phyloP scores from a whole-genome alignment of 2,888 invertebrate species.

The Trilocha varians region DNA sequence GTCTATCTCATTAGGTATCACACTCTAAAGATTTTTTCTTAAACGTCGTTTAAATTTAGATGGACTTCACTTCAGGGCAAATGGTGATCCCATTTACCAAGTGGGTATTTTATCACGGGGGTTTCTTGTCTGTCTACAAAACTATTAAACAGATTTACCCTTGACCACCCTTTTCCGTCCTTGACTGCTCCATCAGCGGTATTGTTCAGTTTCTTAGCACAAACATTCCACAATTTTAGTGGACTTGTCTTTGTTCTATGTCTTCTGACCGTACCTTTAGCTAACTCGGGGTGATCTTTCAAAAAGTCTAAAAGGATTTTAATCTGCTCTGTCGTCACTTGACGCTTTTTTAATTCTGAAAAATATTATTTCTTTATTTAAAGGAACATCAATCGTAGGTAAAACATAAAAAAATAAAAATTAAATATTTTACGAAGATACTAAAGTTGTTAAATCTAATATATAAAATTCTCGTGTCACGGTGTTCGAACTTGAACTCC shows the following conservation, averaged over 20 bases:
- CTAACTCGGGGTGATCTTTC: conserved; percentile 36
- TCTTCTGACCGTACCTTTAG: conserved; percentile 34
- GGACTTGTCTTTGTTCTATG: conserved; percentile 37
- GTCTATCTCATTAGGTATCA: too few relatives aligned
- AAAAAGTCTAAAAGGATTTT: conserved; percentile 37
- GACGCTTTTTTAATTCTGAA: conserved; percentile 28
- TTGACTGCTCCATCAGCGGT: conserved; percentile 32
- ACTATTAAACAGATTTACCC: conserved; percentile 27
- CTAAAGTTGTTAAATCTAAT: too few relatives aligned
- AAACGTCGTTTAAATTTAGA: too few relatives aligned
- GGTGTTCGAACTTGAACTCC: too few relatives aligned
- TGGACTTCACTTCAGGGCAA: too few relatives aligned
- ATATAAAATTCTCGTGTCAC: too few relatives aligned
- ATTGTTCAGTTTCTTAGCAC: conserved; percentile 37
- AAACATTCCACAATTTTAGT: conserved; percentile 38
- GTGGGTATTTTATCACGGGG: background rate
- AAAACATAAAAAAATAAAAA: too few relatives aligned
- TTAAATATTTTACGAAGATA: too few relatives aligned
- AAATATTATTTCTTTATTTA: too few relatives aligned
- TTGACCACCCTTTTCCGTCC: conserved; percentile 52
- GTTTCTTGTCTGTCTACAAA: background rate
- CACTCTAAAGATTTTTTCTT: too few relatives aligned
- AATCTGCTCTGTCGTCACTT: conserved; percentile 37
- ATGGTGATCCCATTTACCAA: too few relatives aligned
- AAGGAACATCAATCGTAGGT: too few relatives aligned